Percentiles rank a stretch among this genome's conserved stretches.
These are phyloP conservation scores for Stenodema calcarata DNA, from an alignment of 2,888 invertebrate genomes.

Conservation along the genomic window DNA sequence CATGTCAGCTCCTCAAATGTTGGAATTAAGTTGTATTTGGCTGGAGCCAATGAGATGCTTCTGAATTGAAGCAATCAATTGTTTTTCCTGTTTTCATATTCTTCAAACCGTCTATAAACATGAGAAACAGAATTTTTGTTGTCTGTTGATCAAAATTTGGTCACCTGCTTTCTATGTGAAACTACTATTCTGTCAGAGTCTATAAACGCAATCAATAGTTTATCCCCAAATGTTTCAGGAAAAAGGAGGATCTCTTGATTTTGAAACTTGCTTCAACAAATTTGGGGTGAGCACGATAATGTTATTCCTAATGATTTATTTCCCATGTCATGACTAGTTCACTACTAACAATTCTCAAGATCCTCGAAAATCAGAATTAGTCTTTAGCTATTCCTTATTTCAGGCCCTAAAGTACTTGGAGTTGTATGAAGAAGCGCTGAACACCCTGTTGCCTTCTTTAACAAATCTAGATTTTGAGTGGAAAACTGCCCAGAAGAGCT, in stretches of 20 bases:
- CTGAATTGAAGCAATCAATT: too few relatives aligned
- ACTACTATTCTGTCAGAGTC: not conserved
- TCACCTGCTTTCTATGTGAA: too few relatives aligned
- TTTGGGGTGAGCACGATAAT: not conserved
- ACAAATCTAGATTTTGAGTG: conserved; percentile 77
- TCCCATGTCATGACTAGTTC: not conserved
- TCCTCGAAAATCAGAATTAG: not conserved
- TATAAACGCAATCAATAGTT: not conserved
- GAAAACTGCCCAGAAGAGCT: conserved; percentile 71
- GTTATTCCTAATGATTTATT: not conserved
- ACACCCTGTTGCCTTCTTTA: conserved; percentile 71
- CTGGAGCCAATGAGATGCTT: too few relatives aligned
- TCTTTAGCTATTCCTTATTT: conserved; percentile 18
- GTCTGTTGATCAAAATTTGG: too few relatives aligned
- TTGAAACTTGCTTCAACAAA: not conserved
- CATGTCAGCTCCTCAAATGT: too few relatives aligned
- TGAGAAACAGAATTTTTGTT: too few relatives aligned
- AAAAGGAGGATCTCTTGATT: not conserved
- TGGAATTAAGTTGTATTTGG: too few relatives aligned
- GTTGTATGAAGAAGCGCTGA: conserved; percentile 73
- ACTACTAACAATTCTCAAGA: not conserved
- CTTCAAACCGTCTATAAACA: too few relatives aligned
- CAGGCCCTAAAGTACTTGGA: conserved; percentile 82
- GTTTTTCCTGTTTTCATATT: too few relatives aligned
- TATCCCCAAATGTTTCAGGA: not conserved